Conservation (phyloP, 2,888 invertebrate genomes). For the Drosophila anceps region DNA sequence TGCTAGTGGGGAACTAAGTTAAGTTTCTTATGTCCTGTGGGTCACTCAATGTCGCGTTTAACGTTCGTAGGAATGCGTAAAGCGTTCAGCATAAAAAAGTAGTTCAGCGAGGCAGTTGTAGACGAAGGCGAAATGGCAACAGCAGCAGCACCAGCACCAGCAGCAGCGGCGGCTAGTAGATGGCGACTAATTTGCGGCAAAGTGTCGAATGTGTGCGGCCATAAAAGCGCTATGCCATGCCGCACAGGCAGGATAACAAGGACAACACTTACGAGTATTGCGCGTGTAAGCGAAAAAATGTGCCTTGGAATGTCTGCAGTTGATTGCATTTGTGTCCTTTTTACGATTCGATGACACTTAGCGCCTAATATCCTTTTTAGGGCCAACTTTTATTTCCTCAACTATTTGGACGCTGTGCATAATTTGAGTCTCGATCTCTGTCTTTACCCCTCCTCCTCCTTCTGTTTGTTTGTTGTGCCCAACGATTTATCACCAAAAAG, state of each 20-base stretch:
- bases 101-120: conserved; percentile 24
- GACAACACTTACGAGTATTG: conserved; percentile 65
- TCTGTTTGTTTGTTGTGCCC: conserved; percentile 13
- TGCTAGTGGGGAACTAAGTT: conserved; percentile 38
- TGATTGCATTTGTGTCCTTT: conserved; percentile 72
- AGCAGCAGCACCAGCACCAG: neutral
- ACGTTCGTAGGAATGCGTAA: conserved; percentile 64
- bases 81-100: conserved; percentile 77
- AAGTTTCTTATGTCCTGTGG: conserved; percentile 28
- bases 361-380: conserved; percentile 78
- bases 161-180: neutral
- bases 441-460: neutral
- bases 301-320: conserved; percentile 68
- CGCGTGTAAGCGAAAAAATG: conserved; percentile 75
- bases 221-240: conserved; percentile 58
- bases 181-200: conserved; percentile 71
- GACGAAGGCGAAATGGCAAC: conserved; percentile 6
- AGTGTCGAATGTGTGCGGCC: conserved; percentile 69
- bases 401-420: conserved; percentile 62
- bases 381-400: conserved; percentile 66
- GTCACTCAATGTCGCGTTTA: conserved; percentile 69
- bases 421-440: conserved; percentile 47
- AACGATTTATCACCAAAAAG: conserved; percentile 49
- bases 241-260: conserved; percentile 21
- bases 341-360: conserved; percentile 78